Base-by-base conservation (phyloP, 2,113 vertebrate species). In the Sebastes schlegelii region DNA sequence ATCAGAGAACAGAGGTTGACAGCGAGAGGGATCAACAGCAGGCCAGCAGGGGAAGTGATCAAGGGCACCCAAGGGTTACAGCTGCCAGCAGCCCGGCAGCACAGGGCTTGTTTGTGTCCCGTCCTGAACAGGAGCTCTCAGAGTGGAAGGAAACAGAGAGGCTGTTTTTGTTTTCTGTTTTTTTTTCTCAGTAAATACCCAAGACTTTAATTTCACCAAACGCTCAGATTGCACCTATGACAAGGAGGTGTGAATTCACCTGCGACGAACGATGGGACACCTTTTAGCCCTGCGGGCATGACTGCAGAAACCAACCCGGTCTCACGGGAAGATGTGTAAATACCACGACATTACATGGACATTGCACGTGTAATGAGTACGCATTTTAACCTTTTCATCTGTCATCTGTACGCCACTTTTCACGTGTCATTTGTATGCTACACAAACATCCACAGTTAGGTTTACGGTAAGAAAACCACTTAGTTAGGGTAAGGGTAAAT, bases 81-180 rank as follows among this genome's bases (percentile, higher is more conserved):
- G 66, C 77, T 85, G 85, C 57, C 89, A 87, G 66, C 77, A 48
- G 54, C 60, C 19, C 49, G 0, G 63, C 66, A 62, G 77, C 13
- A 91, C 92, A 90, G 85, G 26, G 62, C 80, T 80, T 23, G 79
- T 72, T 82, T 91, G 88, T 90, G 65, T 83, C 52, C 66, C 2
- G 26, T 45, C 66, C 79, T 80, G 78, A 90, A 73, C 71, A 71
- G 83, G 65, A 71, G 60, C 72, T 34, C 70, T 82, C 87, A 76
- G 72, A 60, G 62, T 43, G 48, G 78, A 17, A 66, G 43, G 70
- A 86, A 81, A 82, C 71, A 83, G 75, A 86, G 71, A 62, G 85
- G 21, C 80, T 68, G 76, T 81, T 83, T 89, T 84, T 84, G 70
- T 79, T 90, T 62, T 67, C 51, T 12, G 34, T 34, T 62, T 85